Conservation (phyloP, 2,113 vertebrate species). For the Fregata magnificens region DNA sequence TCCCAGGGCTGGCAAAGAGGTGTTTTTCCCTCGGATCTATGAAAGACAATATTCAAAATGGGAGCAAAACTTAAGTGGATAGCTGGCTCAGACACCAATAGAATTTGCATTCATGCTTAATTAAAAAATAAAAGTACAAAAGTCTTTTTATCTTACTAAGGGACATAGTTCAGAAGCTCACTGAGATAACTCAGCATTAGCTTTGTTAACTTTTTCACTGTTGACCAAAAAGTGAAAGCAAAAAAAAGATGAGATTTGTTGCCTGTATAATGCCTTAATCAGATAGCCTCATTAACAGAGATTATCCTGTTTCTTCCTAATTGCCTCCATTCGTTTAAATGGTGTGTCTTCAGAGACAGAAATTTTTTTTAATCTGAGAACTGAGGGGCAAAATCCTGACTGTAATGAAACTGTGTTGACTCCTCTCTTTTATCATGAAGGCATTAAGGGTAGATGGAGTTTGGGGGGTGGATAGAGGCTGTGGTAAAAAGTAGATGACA, state of each 20-base stretch:
- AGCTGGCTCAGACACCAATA: neutral
- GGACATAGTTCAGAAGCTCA: neutral
- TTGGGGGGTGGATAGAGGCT: neutral
- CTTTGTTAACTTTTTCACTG: neutral
- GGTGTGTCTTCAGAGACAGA: neutral
- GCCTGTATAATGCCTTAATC: neutral
- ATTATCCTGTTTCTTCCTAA: neutral
- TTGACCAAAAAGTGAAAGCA: neutral
- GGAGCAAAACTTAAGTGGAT: neutral
- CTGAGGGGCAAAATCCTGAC: neutral
- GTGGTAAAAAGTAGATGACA: neutral
- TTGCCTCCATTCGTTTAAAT: neutral
- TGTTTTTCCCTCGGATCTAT: neutral
- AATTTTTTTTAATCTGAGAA: neutral
- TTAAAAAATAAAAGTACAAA: neutral
- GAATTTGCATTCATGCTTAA: neutral
- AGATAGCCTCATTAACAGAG: neutral
- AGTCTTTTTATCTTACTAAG: neutral
- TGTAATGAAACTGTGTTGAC: neutral
- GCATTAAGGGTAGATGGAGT: neutral
- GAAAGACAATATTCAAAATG: neutral
- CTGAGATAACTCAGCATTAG: neutral
- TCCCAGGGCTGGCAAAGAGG: accelerated
- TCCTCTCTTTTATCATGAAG: neutral
- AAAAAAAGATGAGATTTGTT: neutral